Evolutionary conservation across 2,797 vertebrate species (phyloP), one percentile per base, ranked within the genome.

Genomic region (Sebastes elongatus): DNA sequence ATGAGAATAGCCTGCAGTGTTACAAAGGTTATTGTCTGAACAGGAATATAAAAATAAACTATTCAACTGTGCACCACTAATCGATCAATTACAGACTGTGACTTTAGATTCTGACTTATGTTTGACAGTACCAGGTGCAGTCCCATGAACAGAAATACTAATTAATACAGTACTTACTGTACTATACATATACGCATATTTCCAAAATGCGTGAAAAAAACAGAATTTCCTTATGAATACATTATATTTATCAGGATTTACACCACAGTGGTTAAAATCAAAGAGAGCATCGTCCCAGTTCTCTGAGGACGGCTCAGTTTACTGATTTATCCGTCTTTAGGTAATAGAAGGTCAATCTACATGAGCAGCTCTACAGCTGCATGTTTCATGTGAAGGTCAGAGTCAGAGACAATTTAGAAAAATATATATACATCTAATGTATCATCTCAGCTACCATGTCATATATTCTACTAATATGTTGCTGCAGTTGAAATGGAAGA

Each of bases 301-400:
- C 56, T 46, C 56, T 49, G 61, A 67, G 42, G 28, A 78, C 28
- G 22, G 38, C 55, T 74, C 28, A 38, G 30, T 61, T 71, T 1
- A 49, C 56, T 22, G 38, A 76, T 76, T 53, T 25, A 77, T 83
- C 57, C 52, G 56, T 84, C 33, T 49, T 79, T 56, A 49, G 59
- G 46, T 59, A 63, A 61, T 65, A n/a, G 55, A 49, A 49, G 35
- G 79, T 84, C 85, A 74, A 61, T 66, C 70, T 3, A 64, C 28
- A 49, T 18, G 13, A 33, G 64, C 32, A 76, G 59, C 59, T 70
- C 72, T 57, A 61, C 67, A 9, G 57, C 38, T 52, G 76, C 20
- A 46, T 33, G 53, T 82, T 66, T 74, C 35, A 68, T 38, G 23
- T 53, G 27, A 76, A 63, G 49, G 63, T 78, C 25, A 55, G 65